Evolutionary conservation across 1,140 invertebrate genomes (phyloP), one percentile per base, ranked within the genome.

Genomic region (Drosophila insularis): DNA sequence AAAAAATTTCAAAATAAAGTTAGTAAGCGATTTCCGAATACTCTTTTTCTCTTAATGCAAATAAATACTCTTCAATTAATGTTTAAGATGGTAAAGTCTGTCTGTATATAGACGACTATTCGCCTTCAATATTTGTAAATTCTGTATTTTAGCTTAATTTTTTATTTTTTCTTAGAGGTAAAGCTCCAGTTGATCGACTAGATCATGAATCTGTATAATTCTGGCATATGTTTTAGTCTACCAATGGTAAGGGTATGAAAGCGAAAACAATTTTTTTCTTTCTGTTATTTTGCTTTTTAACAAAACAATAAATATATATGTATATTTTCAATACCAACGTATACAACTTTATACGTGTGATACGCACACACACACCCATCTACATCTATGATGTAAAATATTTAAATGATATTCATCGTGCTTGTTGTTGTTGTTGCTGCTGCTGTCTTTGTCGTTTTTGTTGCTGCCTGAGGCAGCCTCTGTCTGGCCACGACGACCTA

Each of bases 331-430:
- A 85, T 85, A 85, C 27, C 66, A 87, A 70, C 39, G 61, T 64
- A 78, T 55, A 60, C 63, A 65, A 85, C 17, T 50, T 50, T 11
- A 37, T 11, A 37, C 13, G 35, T 37, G 35, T 37, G 35, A 37
- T 13, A 78, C 68, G 68, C 73, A 77, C 67, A 23, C 21, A 55
- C 31, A 19, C 21, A 56, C 40, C 31, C 23, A 14, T 6, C 8
- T 31, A 56, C 60, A 63, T 54, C 78, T 64, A 71, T 75, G 68
- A 75, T 72, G 79, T 82, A 79, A 82, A 86, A 71, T 82, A 86
- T 86, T 89, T 86, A 87, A 86, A 86, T 86, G 71, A 79, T 82
- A 87, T 82, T 75, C 84, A 66, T 21, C n/a, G n/a, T n/a, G n/a
- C n/a, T n/a, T 66, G 70, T 68, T 81, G 79, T 81, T 87, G 74